Percentiles rank a stretch among this genome's conserved stretches.
Conservation (phyloP, 2,888 invertebrate genomes). For the Conus canariensis region DNA sequence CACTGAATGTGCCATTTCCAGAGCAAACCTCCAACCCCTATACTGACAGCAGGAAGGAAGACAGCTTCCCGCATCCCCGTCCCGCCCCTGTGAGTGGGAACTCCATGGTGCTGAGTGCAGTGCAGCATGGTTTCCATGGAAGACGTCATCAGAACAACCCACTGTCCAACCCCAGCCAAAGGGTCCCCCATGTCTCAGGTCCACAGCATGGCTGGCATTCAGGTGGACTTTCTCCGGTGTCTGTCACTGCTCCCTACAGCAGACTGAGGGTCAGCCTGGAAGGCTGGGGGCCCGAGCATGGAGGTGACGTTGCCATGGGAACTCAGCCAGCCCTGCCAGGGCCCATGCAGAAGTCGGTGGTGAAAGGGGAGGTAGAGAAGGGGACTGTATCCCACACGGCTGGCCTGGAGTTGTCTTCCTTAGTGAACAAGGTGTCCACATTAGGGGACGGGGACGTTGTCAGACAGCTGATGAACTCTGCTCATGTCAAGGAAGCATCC, state of each 20-base stretch:
- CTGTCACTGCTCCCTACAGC: not conserved
- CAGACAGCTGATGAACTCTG: not conserved
- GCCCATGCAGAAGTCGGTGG: not conserved
- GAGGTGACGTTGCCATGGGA: conserved; percentile 14
- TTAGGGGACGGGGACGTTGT: conserved; percentile 8
- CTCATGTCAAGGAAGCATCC: not conserved
- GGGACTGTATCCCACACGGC: not conserved
- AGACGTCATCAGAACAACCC: conserved; percentile 2
- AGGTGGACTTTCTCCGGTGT: not conserved
- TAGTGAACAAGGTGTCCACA: not conserved
- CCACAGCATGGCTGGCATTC: not conserved
- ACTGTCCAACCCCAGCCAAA: not conserved
- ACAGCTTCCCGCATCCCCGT: not conserved
- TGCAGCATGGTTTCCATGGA: not conserved
- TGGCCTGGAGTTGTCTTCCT: not conserved
- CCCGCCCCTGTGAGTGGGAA: not conserved
- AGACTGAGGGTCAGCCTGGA: not conserved
- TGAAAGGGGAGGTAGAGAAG: not conserved
- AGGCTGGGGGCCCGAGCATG: not conserved
- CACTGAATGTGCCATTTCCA: not conserved
- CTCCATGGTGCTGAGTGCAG: not conserved
- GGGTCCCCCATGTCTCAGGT: not conserved
- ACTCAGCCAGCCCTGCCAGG: not conserved
- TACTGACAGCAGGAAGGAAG: not conserved
- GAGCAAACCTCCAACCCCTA: not conserved